These are phyloP conservation scores for Philotrypesis tridentata DNA, from an alignment of 1,140 invertebrate genomes.

Conservation along the genomic window DNA sequence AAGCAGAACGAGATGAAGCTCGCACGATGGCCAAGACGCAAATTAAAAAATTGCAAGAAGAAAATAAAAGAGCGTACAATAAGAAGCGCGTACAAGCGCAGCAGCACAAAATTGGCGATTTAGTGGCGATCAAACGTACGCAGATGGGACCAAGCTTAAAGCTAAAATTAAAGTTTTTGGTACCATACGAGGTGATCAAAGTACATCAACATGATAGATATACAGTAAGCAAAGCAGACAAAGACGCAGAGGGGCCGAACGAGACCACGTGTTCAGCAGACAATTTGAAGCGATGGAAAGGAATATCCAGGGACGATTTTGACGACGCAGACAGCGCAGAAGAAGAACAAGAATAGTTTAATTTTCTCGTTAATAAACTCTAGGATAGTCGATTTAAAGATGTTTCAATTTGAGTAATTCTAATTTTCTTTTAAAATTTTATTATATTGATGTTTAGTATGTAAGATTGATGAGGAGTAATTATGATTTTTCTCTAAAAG, in stretches of 20 bases:
- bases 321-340: background rate
- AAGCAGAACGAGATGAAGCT: background rate
- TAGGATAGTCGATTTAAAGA: too few relatives aligned
- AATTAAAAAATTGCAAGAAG: slow-evolving; percentile 26
- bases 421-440: too few relatives aligned
- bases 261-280: slow-evolving; percentile 3
- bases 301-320: background rate
- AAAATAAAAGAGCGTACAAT: slow-evolving; percentile 36
- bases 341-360: too few relatives aligned
- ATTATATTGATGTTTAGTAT: too few relatives aligned
- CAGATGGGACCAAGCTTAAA: slow-evolving; percentile 36
- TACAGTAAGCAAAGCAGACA: background rate
- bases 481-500: too few relatives aligned
- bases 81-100: background rate
- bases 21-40: background rate
- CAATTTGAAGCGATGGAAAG: background rate
- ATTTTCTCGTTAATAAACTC: too few relatives aligned
- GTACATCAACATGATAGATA: slow-evolving; percentile 5
- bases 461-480: too few relatives aligned
- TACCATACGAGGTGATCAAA: slow-evolving; percentile 11
- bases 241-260: slow-evolving; percentile 16
- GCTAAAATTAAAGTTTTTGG: background rate
- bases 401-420: too few relatives aligned
- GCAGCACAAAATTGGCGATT: slow-evolving; percentile 11
- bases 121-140: slow-evolving; percentile 26